Conservation (phyloP, 2,888 invertebrate species). For the Eucriotettix oculatus region DNA sequence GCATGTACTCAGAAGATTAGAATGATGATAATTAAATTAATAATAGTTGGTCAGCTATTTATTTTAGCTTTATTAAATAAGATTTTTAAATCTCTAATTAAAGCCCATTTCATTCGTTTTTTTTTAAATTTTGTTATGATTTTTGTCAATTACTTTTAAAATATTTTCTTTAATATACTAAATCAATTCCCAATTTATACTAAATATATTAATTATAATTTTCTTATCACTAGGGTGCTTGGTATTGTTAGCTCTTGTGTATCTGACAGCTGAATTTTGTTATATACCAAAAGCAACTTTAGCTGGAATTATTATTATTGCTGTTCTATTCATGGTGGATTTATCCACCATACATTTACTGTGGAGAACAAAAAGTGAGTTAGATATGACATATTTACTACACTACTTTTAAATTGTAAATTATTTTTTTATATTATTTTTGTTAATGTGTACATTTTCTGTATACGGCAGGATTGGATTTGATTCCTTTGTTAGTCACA, state of each 20-base stretch:
- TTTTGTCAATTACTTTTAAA: no score
- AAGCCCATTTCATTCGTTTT: no score
- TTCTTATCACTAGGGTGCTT: slow-evolving; percentile 34
- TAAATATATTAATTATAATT: not conserved
- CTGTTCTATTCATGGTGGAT: slow-evolving; percentile 74
- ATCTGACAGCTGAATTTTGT: slow-evolving; percentile 64
- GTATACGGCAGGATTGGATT: slow-evolving; percentile 34
- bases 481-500: slow-evolving; percentile 38
- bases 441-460: not conserved
- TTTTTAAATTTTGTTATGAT: no score
- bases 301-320: slow-evolving; percentile 74
- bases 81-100: no score
- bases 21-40: no score
- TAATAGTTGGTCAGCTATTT: no score
- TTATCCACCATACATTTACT: slow-evolving; percentile 46
- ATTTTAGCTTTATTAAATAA: no score
- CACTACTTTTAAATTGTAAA: no score
- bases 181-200: not conserved
- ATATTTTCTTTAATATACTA: no score
- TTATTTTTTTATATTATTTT: not conserved
- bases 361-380: slow-evolving; percentile 67
- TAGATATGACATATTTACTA: no score
- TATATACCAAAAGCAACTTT: slow-evolving; percentile 75
- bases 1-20: no score
- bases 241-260: slow-evolving; percentile 60